Base-by-base conservation (phyloP, 2,888 invertebrate species). In the Pantelozetes paolii region DNA sequence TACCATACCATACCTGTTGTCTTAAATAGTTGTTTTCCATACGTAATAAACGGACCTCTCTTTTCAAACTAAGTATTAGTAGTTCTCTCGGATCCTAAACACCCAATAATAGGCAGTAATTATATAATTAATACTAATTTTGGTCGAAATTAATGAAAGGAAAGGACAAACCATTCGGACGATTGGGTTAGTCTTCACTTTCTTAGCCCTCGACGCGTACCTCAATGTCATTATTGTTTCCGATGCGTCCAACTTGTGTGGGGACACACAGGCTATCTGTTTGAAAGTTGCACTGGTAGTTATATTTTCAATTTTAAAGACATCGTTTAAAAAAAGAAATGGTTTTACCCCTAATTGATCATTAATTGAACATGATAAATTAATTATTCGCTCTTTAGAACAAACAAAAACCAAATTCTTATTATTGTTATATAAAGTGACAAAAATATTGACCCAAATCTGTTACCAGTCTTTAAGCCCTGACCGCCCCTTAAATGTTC, bases 221-320 rank as follows among this genome's bases (percentile, higher is more conserved):
- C 96, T 86, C 23, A 96, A 85, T 0, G 96, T 96, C 82, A 94
- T 96, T 75, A 94, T 82, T 0, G 94, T 93, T 83, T 96, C 96
- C 45, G 88, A 88, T 70, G 89, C 85, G 82, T 94, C 95, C 0
- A 90, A 90, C 79, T 88, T 88, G 0, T 92, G 91, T 0, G 95
- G 94, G 0, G 95, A 94, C 77, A 95, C 90, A 81, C 96, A 96
- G 0, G 96, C 95, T 79, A 96, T 93, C 94, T 94, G 83, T 67
- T 9, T 9, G 36, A 8, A 36, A 5, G 9, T 36, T 36, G 9
- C n/a, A n/a, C n/a, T n/a, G n/a, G n/a, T n/a, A n/a, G n/a, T n/a
- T n/a, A n/a, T n/a, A n/a, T n/a, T n/a, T n/a, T n/a, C n/a, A n/a
- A n/a, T n/a, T n/a, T n/a, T n/a, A n/a, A n/a, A n/a, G n/a, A n/a